Evolutionary conservation across 2,797 vertebrate genomes (phyloP), one percentile per base, ranked within the genome.

Genomic region (Pantherophis alleghaniensis): DNA sequence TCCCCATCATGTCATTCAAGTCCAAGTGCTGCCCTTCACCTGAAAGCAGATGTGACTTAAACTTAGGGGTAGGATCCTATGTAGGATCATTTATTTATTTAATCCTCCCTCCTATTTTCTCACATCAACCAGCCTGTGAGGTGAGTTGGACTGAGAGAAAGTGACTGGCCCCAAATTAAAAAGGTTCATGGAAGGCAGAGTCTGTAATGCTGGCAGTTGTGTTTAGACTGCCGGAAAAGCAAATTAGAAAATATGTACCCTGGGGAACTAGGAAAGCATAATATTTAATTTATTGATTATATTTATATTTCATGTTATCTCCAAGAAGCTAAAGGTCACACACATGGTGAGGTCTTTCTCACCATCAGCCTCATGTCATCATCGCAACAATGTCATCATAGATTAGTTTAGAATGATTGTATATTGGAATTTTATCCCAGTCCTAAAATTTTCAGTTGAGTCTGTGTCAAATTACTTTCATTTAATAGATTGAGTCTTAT

Each of bases 121-220:
- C n/a, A 69, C 13, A 69, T 32, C 13, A 69, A 32, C 14, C n/a
- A 69, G 5, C 28, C 6, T 69, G n/a, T 32, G n/a, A 69, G 2
- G 66, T 69, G 66, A 69, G 14, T 32, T 69, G 66, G 66, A 69
- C n/a, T 69, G n/a, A 69, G n/a, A 66, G 28, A 13, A 26, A 32
- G 13, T 69, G 66, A 69, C 66, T 32, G n/a, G n/a, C n/a, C 14
- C n/a, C 14, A 69, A 32, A 69, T 69, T 1, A 0, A 0, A 1
- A 0, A 10, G 22, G 10, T 47, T 3, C 1, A 60, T 87, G 18
- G n/a, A 93, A 92, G 92, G 28, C 0, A 7, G 14, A 1, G 59
- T 92, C 92, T 92, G 74, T 91, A 94, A 47, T 55, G 42, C 83
- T n/a, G 57, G 37, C 83, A 13, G 22, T 32, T 55, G 22, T 55